Evolutionary conservation across 2,113 vertebrate species (phyloP).

Genomic region (Paramisgurnus dabryanus): DNA sequence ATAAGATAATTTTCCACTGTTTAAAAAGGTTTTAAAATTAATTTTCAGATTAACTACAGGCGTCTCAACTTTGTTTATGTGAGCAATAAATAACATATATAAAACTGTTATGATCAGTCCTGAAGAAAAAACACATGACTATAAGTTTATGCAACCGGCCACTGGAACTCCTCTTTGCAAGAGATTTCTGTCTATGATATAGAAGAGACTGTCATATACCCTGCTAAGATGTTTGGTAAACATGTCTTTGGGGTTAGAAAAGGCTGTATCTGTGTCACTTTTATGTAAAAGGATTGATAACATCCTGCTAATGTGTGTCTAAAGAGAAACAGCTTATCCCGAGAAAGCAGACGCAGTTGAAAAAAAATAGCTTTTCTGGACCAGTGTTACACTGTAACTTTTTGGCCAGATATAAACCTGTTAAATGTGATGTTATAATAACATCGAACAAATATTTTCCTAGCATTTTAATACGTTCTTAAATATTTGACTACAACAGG

Average conservation of each 20-base stretch:
- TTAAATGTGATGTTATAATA: background rate
- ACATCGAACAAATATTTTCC: too few relatives aligned
- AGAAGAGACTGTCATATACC: background rate
- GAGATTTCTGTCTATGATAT: background rate
- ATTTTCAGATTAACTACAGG: too few relatives aligned
- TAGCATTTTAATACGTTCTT: too few relatives aligned
- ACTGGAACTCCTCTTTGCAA: too few relatives aligned
- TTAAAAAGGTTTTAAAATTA: too few relatives aligned
- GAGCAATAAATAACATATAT: too few relatives aligned
- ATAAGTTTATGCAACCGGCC: too few relatives aligned
- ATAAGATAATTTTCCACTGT: too few relatives aligned
- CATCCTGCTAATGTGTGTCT: constrained; percentile 13
- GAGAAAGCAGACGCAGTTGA: background rate
- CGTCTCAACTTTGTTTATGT: too few relatives aligned
- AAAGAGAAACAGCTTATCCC: constrained; percentile 11
- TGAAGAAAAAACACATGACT: too few relatives aligned
- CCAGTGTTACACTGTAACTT: background rate
- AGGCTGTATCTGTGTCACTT: constrained; percentile 8
- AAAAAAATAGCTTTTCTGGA: background rate
- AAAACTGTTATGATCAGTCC: too few relatives aligned
- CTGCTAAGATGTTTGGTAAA: background rate
- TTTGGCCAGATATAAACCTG: background rate
- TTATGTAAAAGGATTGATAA: background rate
- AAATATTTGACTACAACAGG: too few relatives aligned
- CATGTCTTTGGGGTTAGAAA: background rate